phyloP scores from a whole-genome alignment of 2,113 vertebrate genomes.

The Ciconia boyciana region DNA sequence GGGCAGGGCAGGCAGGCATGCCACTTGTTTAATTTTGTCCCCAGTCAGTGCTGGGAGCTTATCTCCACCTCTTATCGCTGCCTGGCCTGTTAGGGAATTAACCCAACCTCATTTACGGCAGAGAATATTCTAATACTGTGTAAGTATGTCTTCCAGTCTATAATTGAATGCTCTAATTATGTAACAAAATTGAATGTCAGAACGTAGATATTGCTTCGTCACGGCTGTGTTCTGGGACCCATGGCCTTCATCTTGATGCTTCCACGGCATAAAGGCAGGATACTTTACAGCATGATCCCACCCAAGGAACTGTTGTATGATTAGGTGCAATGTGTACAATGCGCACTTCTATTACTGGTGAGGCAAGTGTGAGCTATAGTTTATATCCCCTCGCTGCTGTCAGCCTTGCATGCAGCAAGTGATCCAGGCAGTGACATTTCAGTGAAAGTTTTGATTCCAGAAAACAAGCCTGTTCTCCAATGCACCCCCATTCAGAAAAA shows the following conservation, averaged over 20 bases:
- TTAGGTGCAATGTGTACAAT: neutral
- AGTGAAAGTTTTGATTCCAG: neutral
- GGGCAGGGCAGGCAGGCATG: neutral
- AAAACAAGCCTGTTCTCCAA: neutral
- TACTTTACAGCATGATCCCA: neutral
- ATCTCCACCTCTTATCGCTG: neutral
- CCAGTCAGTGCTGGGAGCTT: neutral
- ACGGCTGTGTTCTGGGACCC: neutral
- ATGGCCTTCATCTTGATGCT: neutral
- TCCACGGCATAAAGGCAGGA: neutral
- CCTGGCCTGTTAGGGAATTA: neutral
- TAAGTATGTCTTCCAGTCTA: neutral
- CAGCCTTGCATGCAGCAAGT: neutral
- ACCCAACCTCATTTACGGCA: constrained; percentile 12
- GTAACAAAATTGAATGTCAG: neutral
- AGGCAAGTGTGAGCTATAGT: neutral
- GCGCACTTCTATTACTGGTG: neutral
- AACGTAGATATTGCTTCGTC: neutral
- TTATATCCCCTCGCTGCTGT: neutral
- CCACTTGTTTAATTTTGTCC: neutral
- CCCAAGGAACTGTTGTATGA: neutral
- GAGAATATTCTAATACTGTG: neutral
- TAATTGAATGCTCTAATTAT: constrained; percentile 40
- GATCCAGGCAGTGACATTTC: neutral
- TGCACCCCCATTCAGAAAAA: neutral